A percentile compares a stretch with the other conserved stretches of the same genome.
These are phyloP conservation scores for Euphydryas editha DNA, from an alignment of 2,888 invertebrate species.

Conservation along the genomic window DNA sequence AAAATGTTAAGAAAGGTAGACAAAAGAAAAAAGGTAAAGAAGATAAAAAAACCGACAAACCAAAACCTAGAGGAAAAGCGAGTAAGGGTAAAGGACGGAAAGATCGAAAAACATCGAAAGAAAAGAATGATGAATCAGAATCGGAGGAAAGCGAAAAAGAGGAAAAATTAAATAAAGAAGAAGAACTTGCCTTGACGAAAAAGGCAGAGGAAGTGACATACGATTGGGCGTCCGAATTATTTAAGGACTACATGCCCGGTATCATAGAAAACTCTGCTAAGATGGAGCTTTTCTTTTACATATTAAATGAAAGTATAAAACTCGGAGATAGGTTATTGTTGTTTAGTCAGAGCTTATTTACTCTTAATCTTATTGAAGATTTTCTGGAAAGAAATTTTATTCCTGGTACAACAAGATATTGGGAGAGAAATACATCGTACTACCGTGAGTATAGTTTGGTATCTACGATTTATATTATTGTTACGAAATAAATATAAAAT, in stretches of 20 bases:
- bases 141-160: conserved; percentile 83
- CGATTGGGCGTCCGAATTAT: conserved; percentile 93
- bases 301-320: conserved; percentile 93
- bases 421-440: conserved; percentile 94
- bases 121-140: conserved; percentile 80
- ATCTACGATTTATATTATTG: background rate
- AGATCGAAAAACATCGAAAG: conserved; percentile 76
- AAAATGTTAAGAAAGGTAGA: conserved; percentile 61
- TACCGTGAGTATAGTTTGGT: conserved; percentile 88
- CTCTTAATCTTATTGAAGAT: conserved; percentile 97
- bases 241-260: conserved; percentile 94
- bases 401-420: conserved; percentile 88
- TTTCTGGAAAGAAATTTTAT: conserved; percentile 90
- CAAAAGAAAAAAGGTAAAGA: conserved; percentile 63
- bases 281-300: conserved; percentile 96
- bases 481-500: background rate
- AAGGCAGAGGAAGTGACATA: conserved; percentile 93
- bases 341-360: conserved; percentile 98
- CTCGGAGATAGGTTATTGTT: conserved; percentile 95
- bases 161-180: conserved; percentile 84
- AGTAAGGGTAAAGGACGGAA: conserved; percentile 71
- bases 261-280: conserved; percentile 96
- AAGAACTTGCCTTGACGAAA: conserved; percentile 82
- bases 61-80: conserved; percentile 65
- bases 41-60: conserved; percentile 61